A percentile compares a stretch with the other conserved stretches of the same genome.
These are phyloP conservation scores for Vanessa tameamea DNA, from an alignment of 1,140 invertebrate species.

Conservation along the genomic window DNA sequence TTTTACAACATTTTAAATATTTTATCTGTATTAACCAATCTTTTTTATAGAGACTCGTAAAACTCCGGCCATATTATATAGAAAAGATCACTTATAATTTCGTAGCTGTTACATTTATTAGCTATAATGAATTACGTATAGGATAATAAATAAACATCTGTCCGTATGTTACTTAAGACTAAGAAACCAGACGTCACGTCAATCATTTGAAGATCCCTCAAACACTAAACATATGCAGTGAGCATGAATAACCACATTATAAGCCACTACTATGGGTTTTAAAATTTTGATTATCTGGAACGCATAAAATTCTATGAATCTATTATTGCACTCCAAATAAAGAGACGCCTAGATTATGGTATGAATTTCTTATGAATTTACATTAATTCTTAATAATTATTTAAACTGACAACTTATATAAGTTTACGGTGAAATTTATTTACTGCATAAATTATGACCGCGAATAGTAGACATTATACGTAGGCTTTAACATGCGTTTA, in stretches of 20 bases:
- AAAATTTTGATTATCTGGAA: neutral
- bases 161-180: constrained; percentile 54
- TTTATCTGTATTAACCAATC: constrained; percentile 20
- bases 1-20: neutral
- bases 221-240: constrained; percentile 71
- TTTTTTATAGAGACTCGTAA: constrained; percentile 29
- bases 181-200: constrained; percentile 68
- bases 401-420: no score
- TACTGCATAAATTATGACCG: no score
- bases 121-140: constrained; percentile 62
- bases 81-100: constrained; percentile 36
- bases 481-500: no score
- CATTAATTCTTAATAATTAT: no score
- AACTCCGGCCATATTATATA: constrained; percentile 7
- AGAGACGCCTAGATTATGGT: neutral
- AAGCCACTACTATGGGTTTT: constrained; percentile 43
- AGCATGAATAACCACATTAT: constrained; percentile 69
- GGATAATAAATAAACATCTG: constrained; percentile 60
- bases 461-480: no score
- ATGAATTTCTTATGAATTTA: no score
- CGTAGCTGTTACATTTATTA: constrained; percentile 59
- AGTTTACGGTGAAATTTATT: no score
- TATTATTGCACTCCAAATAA: neutral
- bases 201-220: constrained; percentile 69
- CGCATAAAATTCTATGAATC: neutral